Conservation (phyloP, 1,140 invertebrate genomes). For the Drosophila arizonae region DNA sequence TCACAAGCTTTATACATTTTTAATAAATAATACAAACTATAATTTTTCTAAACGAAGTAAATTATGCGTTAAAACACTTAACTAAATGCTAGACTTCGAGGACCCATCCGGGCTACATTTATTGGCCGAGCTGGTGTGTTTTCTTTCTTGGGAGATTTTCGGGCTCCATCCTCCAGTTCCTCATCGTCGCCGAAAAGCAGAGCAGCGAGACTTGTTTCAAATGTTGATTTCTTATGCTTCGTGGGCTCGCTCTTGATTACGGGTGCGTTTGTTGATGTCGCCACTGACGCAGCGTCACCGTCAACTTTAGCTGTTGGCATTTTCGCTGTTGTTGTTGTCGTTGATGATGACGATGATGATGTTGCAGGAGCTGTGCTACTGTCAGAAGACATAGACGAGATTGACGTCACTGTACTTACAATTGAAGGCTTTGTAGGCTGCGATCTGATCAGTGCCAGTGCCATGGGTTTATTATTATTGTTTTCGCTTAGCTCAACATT, state of each 20-base stretch:
- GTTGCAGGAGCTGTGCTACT: slow-evolving; percentile 23
- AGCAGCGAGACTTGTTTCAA: slow-evolving; percentile 77
- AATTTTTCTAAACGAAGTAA: slow-evolving; percentile 59
- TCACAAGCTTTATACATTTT: slow-evolving; percentile 40
- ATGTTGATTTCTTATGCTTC: slow-evolving; percentile 63
- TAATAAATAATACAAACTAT: slow-evolving; percentile 73
- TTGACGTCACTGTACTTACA: slow-evolving; percentile 14
- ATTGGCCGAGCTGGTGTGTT: slow-evolving; percentile 52
- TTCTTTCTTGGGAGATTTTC: slow-evolving; percentile 42
- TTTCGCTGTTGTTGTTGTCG: slow-evolving; percentile 42
- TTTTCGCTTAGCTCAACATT: slow-evolving; percentile 14
- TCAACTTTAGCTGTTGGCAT: slow-evolving; percentile 1
- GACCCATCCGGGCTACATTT: slow-evolving; percentile 75
- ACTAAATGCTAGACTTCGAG: slow-evolving; percentile 62
- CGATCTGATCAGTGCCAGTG: slow-evolving; percentile 45
- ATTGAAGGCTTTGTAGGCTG: slow-evolving; percentile 23
- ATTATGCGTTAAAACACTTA: slow-evolving; percentile 28
- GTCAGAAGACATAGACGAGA: background rate
- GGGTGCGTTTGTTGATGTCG: slow-evolving; percentile 40
- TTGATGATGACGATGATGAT: slow-evolving; percentile 24
- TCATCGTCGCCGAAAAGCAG: slow-evolving; percentile 78
- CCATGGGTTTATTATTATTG: slow-evolving; percentile 55
- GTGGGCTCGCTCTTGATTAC: slow-evolving; percentile 35
- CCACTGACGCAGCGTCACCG: background rate
- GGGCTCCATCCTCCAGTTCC: slow-evolving; percentile 61